These are phyloP conservation scores for Corapipo altera DNA, from an alignment of 2,113 vertebrate genomes.

Conservation along the genomic window DNA sequence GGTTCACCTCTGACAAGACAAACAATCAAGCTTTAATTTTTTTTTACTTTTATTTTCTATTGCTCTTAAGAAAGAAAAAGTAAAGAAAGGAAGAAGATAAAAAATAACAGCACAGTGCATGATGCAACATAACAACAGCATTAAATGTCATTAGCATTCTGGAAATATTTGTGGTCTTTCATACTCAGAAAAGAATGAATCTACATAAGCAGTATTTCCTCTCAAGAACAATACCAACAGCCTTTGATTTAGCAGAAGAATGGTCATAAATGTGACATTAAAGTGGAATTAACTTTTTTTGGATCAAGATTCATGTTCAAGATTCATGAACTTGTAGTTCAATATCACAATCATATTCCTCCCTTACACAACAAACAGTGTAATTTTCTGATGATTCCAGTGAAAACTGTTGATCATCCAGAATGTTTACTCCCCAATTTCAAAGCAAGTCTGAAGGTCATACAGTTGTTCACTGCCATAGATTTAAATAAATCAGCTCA, in stretches of 20 bases:
- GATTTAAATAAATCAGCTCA: not conserved
- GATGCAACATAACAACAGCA: not conserved
- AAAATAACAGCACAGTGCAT: not conserved
- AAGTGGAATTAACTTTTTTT: not conserved
- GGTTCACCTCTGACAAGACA: not conserved
- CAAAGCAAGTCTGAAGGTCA: slow-evolving; percentile 14
- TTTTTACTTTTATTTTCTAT: not conserved
- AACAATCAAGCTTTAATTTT: not conserved
- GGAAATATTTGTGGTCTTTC: slow-evolving; percentile 41
- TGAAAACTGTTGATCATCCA: not conserved
- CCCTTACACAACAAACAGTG: not conserved
- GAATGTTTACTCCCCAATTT: not conserved
- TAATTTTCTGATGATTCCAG: not conserved
- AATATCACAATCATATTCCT: not conserved
- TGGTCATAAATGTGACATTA: not conserved
- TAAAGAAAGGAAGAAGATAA: not conserved
- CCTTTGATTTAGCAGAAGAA: not conserved
- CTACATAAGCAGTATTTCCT: not conserved
- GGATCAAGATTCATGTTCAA: not conserved
- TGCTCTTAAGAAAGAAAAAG: not conserved
- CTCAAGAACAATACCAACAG: not conserved
- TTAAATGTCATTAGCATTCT: slow-evolving; percentile 17
- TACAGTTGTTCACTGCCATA: not conserved
- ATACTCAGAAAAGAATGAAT: not conserved
- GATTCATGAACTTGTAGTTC: not conserved